phyloP scores from a whole-genome alignment of 2,113 vertebrate genomes.

The Eulacestoma nigropectus region DNA sequence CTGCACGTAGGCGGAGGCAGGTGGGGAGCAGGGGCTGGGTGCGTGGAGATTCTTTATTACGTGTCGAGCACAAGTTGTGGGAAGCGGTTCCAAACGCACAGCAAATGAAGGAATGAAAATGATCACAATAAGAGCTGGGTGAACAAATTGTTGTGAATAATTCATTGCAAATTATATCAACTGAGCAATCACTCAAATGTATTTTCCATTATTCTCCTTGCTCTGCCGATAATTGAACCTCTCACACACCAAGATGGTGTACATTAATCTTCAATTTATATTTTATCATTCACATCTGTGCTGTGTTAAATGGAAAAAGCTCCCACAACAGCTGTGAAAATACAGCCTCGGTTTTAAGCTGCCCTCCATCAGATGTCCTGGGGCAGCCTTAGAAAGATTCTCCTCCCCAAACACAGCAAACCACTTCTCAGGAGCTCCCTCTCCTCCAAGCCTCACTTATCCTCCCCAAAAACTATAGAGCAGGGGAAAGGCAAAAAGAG shows the following conservation, averaged over 20 bases:
- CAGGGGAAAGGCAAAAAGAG: neutral
- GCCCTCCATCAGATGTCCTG: neutral
- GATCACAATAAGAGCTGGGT: constrained; percentile 23
- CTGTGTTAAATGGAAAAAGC: constrained; percentile 6
- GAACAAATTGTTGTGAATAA: constrained; percentile 59
- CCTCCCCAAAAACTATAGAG: neutral
- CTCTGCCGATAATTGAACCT: constrained; percentile 32
- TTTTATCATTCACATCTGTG: constrained; percentile 45
- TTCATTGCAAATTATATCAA: constrained; percentile 52
- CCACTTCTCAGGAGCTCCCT: neutral
- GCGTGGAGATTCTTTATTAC: neutral
- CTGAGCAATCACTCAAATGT: constrained; percentile 29
- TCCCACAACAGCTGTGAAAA: constrained; percentile 46
- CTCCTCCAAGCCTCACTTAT: neutral
- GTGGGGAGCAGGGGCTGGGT: neutral
- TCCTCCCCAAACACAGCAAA: neutral
- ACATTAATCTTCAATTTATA: constrained; percentile 29
- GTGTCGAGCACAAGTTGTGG: neutral
- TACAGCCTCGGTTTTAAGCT: neutral
- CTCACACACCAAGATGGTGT: neutral
- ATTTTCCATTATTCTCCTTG: constrained; percentile 49
- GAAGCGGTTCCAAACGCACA: neutral
- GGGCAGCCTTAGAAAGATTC: neutral
- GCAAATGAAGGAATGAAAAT: neutral
- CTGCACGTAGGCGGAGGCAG: neutral